Conservation (phyloP, 2,113 vertebrate genomes). For the Megaceryle maxima region DNA sequence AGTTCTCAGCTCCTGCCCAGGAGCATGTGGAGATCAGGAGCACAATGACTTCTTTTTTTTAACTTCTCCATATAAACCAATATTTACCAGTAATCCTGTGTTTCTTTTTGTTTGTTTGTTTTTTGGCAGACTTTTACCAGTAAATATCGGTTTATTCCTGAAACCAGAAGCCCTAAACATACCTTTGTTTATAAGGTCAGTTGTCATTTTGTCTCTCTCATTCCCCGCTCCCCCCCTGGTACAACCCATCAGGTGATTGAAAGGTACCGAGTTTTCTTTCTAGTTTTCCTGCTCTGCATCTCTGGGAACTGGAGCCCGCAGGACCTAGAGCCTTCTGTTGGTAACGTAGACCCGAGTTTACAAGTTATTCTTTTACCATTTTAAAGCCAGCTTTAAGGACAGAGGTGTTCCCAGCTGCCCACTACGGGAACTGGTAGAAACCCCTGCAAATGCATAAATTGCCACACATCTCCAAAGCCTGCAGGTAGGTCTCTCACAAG, state of each 20-base stretch:
- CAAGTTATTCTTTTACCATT: conserved; percentile 17
- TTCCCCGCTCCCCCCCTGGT: conserved; percentile 68
- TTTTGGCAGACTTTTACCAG: conserved; percentile 83
- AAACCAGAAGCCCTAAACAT: conserved; percentile 80
- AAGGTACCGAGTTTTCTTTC: conserved; percentile 62
- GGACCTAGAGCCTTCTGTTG: conserved; percentile 56
- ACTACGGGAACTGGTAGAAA: background rate
- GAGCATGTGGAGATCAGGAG: background rate
- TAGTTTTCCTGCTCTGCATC: conserved; percentile 56
- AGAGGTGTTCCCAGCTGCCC: background rate
- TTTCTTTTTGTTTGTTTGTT: conserved; percentile 75
- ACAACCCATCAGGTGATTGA: conserved; percentile 57
- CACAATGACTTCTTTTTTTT: conserved; percentile 20
- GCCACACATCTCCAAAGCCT: background rate
- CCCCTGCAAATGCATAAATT: background rate
- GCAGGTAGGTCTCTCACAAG: background rate
- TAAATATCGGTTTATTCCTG: conserved; percentile 81
- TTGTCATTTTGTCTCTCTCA: conserved; percentile 75
- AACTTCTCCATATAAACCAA: conserved; percentile 79
- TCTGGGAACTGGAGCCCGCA: conserved; percentile 46
- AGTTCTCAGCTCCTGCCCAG: background rate
- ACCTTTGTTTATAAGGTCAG: conserved; percentile 79
- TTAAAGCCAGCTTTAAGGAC: conserved; percentile 27
- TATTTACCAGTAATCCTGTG: conserved; percentile 83
- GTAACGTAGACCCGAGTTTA: conserved; percentile 55